Conservation (phyloP, 1,140 invertebrate species). For the Linepithema humile region DNA sequence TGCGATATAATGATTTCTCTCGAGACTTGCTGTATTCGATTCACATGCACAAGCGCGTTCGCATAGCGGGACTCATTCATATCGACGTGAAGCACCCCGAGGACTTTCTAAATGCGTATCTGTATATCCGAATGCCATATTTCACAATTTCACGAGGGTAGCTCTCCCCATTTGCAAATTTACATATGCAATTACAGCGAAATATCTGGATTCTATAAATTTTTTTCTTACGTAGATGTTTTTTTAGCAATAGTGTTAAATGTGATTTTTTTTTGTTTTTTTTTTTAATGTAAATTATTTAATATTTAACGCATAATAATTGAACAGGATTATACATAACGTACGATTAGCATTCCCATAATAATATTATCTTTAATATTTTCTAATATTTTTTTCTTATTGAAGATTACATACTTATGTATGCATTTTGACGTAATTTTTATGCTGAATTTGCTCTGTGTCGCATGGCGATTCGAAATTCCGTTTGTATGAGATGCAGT, state of each 20-base stretch:
- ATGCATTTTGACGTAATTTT: background rate
- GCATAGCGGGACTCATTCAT: background rate
- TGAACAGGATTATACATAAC: background rate
- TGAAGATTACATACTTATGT: background rate
- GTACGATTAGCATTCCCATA: background rate
- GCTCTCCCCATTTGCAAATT: background rate
- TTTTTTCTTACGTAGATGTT: background rate
- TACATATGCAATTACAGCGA: slow-evolving; percentile 34
- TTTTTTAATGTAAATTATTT: slow-evolving; percentile 2
- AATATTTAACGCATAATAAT: background rate
- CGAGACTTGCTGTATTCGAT: slow-evolving; percentile 49
- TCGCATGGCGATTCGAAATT: background rate
- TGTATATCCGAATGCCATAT: slow-evolving; percentile 51
- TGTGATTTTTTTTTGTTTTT: no score
- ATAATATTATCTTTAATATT: background rate
- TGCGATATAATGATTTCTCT: slow-evolving; percentile 69
- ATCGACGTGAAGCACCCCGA: slow-evolving; percentile 31
- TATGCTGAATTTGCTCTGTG: background rate
- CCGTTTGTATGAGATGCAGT: background rate
- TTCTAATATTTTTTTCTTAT: background rate
- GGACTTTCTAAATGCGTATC: slow-evolving; percentile 24
- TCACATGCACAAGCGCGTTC: background rate
- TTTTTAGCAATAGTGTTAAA: background rate
- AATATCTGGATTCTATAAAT: background rate
- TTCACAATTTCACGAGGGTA: slow-evolving; percentile 42